Percentiles rank a stretch among this genome's conserved stretches.
Conservation (phyloP, 2,113 vertebrate species). For the Datnioides undecimradiatus region DNA sequence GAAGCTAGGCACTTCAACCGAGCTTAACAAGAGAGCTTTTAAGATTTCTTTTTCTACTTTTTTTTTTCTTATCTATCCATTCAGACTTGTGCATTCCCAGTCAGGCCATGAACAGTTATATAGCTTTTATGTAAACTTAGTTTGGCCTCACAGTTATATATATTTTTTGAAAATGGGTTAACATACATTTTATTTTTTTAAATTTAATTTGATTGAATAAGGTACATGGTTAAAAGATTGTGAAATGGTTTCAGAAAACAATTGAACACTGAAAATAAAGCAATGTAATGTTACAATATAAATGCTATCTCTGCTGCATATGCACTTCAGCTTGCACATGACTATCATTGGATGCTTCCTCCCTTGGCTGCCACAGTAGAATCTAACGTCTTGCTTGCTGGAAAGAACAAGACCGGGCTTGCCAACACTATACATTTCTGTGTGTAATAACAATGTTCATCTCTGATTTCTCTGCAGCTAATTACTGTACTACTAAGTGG, state of each 20-base stretch:
- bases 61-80: no score
- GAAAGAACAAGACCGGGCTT: constrained; percentile 13
- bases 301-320: background rate
- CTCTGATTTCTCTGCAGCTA: constrained; percentile 48
- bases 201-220: background rate
- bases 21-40: no score
- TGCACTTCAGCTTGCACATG: background rate
- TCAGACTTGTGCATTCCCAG: background rate
- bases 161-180: background rate
- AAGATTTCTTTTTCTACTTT: no score
- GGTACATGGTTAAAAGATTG: background rate
- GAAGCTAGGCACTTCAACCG: background rate
- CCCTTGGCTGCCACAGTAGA: background rate
- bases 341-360: background rate
- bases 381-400: background rate
- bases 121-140: background rate
- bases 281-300: background rate
- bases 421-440: constrained; percentile 22
- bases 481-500: constrained; percentile 57
- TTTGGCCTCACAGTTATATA: background rate
- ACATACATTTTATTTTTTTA: background rate
- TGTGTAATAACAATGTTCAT: constrained; percentile 32
- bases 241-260: background rate
- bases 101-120: background rate
- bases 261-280: background rate